Evolutionary conservation across 2,797 vertebrate genomes (phyloP).

Genomic region (Pelobates cultripes): DNA sequence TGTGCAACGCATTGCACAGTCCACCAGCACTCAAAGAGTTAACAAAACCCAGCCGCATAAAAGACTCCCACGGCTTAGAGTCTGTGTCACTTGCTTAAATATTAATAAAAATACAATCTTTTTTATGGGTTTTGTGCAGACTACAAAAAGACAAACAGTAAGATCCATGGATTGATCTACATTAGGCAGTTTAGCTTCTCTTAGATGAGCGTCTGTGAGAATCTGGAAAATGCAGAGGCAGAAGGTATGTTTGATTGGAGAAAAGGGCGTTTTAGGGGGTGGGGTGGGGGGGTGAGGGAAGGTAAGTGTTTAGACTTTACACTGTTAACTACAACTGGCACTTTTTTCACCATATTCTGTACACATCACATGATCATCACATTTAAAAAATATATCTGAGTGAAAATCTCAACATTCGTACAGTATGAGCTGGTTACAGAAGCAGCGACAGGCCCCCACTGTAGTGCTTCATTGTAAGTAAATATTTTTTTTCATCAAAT

Average conservation of each 20-base stretch:
- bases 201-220: constrained; percentile 77
- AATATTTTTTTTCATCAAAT: constrained; percentile 71
- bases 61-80: constrained; percentile 84
- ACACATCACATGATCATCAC: constrained; percentile 94
- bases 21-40: constrained; percentile 50
- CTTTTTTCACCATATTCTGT: constrained; percentile 91
- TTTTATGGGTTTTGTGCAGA: constrained; percentile 87
- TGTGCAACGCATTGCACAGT: neutral
- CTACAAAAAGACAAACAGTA: constrained; percentile 72
- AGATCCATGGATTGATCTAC: constrained; percentile 80
- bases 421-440: constrained; percentile 75
- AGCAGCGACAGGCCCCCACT: constrained; percentile 63
- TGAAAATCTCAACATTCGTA: constrained; percentile 74
- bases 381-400: constrained; percentile 83
- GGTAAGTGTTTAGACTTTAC: constrained; percentile 84
- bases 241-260: constrained; percentile 72
- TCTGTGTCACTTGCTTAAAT: constrained; percentile 92
- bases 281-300: constrained; percentile 59
- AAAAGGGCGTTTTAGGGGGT: constrained; percentile 42
- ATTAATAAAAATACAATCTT: constrained; percentile 99
- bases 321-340: constrained; percentile 95
- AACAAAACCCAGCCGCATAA: constrained; percentile 92
- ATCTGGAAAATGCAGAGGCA: constrained; percentile 73
- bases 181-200: constrained; percentile 79
- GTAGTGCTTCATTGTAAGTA: constrained; percentile 74